Evolutionary conservation across 2,113 vertebrate genomes (phyloP), one percentile per base, ranked within the genome.

Genomic region (Ammodytes marinus): DNA sequence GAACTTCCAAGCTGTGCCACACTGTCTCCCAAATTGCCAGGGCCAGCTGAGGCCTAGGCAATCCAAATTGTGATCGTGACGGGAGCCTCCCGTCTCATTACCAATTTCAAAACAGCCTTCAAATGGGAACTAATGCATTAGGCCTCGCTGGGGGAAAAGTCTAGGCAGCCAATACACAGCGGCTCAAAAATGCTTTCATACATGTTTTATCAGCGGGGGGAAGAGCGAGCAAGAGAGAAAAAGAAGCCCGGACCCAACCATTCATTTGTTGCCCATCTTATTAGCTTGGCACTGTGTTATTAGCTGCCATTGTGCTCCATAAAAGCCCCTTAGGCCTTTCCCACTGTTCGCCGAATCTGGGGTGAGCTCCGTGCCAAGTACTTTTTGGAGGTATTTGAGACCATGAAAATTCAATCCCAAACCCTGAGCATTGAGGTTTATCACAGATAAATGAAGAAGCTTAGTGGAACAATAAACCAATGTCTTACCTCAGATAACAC

Each of bases 61-160:
- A 91, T 90, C 90, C 88, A 88, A 94, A 94, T 27, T 90, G 86
- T 75, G 94, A 93, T 93, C 84, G 85, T 88, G 75, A 82, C 69
- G 60, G 90, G 88, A 79, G 87, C 86, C 89, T 88, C 90, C 86
- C 66, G 83, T 91, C 91, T 94, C 90, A 95, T 94, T 93, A 93
- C 85, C 88, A 87, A 92, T 94, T 94, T 94, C 90, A 93, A 92
- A 94, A 93, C 89, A 91, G 88, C 82, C 77, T 83, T 93, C 87
- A 92, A 92, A 92, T 93, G 91, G 92, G 90, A 95, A 93, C 91
- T 92, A 93, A 95, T 95, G 92, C 93, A 94, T 93, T 92, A 90
- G 86, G 75, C 73, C 86, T 89, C 72, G 17, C 86, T 55, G 81
- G 84, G 84, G 86, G 74, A 69, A 78, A 87, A 90, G 85, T 89